Evolutionary conservation across 2,888 invertebrate genomes (phyloP).

Genomic region (Sabellastarte sp.): DNA sequence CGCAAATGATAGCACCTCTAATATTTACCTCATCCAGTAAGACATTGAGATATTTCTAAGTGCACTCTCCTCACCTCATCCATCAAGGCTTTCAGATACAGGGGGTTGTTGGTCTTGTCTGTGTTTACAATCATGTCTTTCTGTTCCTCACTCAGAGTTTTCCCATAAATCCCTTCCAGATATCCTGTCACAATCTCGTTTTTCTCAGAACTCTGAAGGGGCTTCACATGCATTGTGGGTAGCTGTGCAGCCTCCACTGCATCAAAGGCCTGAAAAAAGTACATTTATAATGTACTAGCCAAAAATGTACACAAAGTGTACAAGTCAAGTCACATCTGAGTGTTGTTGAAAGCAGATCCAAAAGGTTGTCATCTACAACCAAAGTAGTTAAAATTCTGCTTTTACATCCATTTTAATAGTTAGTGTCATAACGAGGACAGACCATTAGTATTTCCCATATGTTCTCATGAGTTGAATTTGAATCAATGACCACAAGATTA

Average conservation of each 20-base stretch:
- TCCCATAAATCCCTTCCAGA: slow-evolving; percentile 40
- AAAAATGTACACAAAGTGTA: too few relatives aligned
- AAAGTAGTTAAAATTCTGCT: too few relatives aligned
- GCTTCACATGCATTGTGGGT: slow-evolving; percentile 36
- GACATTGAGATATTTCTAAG: neutral
- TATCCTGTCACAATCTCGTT: slow-evolving; percentile 38
- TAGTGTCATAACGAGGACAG: too few relatives aligned
- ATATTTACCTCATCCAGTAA: neutral
- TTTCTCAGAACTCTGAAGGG: slow-evolving; percentile 36
- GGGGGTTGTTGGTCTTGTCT: slow-evolving; percentile 39
- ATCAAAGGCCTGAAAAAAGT: slow-evolving; percentile 41
- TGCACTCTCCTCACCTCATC: slow-evolving; percentile 39
- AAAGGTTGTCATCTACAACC: too few relatives aligned
- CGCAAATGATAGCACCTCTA: too few relatives aligned
- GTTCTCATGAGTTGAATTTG: too few relatives aligned
- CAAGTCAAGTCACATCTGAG: too few relatives aligned
- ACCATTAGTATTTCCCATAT: too few relatives aligned
- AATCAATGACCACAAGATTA: too few relatives aligned
- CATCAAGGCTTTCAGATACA: slow-evolving; percentile 39
- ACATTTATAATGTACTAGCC: too few relatives aligned
- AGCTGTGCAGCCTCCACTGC: slow-evolving; percentile 31
- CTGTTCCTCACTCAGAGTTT: slow-evolving; percentile 38
- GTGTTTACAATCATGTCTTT: slow-evolving; percentile 37
- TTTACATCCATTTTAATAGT: too few relatives aligned
- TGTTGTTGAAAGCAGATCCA: too few relatives aligned